Conservation (phyloP, 2,888 invertebrate species). For the Protodeltote pygarga region DNA sequence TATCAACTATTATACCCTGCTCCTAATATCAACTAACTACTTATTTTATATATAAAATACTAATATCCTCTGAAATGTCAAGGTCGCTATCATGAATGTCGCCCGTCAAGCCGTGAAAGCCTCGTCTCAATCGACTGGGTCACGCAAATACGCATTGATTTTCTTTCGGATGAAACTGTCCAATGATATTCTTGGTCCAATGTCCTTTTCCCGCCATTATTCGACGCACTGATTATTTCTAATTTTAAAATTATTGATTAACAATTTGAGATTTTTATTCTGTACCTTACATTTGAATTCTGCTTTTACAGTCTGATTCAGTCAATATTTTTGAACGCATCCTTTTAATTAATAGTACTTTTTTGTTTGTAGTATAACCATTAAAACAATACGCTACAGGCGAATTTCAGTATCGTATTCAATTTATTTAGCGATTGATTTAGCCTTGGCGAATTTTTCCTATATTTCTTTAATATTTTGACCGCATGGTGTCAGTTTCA, state of each 20-base stretch:
- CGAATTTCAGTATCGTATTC: constrained; percentile 26
- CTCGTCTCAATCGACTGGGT: constrained; percentile 18
- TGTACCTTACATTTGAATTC: too few species aligned
- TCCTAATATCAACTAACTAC: constrained; percentile 13
- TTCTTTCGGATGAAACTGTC: constrained; percentile 28
- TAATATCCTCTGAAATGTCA: constrained; percentile 44
- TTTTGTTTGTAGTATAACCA: too few species aligned
- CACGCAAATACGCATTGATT: constrained; percentile 42
- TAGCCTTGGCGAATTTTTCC: constrained; percentile 20
- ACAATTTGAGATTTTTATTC: too few species aligned
- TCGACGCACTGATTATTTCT: background rate
- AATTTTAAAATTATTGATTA: background rate
- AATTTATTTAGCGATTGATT: constrained; percentile 6
- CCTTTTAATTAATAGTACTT: too few species aligned
- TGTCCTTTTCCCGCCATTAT: too few species aligned
- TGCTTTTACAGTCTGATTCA: too few species aligned
- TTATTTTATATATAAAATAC: too few species aligned
- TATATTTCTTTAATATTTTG: constrained; percentile 17
- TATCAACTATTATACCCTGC: constrained; percentile 11
- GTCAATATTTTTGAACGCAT: too few species aligned
- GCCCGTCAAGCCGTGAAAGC: constrained; percentile 26
- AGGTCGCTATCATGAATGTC: constrained; percentile 40
- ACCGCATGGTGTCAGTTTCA: constrained; percentile 2
- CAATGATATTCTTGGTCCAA: constrained; percentile 2
- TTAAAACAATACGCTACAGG: background rate